Evolutionary conservation across 1,140 invertebrate species (phyloP), one percentile per base, ranked within the genome.

Genomic region (Ceratitis capitata): DNA sequence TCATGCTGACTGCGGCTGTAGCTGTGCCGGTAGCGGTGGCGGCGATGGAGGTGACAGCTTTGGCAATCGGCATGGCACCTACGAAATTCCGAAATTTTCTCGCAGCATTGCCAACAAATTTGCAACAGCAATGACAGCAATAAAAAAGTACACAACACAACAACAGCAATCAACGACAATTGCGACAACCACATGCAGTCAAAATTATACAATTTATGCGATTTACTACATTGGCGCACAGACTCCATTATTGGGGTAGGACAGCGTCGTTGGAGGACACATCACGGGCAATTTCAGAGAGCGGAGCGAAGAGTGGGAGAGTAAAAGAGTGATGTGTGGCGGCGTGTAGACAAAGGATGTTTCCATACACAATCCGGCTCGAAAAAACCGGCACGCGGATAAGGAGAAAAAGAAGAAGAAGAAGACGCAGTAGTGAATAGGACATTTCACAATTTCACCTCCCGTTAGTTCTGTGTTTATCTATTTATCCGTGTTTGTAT

Each of bases 161-260:
- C 87, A 88, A 87, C 87, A 86, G 87, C 88, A 88, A 90, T 53
- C 47, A 84, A 84, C 35, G 83, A 84, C 49, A 42, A 58, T 42
- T 58, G 35, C 53, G 83, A 56, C 49, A 84, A 58, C 83, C 51
- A 86, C 45, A 51, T 83, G 61, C 45, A 83, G 88, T 90, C 88
- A 88, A 89, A 91, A 90, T 89, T 90, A 89, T 90, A 89, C 88
- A 90, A 89, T 90, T 90, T 89, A 89, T 90, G 88, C 88, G 89
- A 89, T 87, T 89, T 87, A 88, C 88, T 86, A 53, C 47, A 35
- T 32, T 45, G 49, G 82, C 47, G 29, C 82, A 51, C 82, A 51
- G 49, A 47, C 45, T 83, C 29, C 61, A 85, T 85, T 84, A 78
- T 85, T 84, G 85, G 85, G 82, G 85, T 23, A 85, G 84, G 58